Percentiles rank a stretch among this genome's conserved stretches.
Conservation (phyloP, 2,113 vertebrate species). For the Columba janthina region DNA sequence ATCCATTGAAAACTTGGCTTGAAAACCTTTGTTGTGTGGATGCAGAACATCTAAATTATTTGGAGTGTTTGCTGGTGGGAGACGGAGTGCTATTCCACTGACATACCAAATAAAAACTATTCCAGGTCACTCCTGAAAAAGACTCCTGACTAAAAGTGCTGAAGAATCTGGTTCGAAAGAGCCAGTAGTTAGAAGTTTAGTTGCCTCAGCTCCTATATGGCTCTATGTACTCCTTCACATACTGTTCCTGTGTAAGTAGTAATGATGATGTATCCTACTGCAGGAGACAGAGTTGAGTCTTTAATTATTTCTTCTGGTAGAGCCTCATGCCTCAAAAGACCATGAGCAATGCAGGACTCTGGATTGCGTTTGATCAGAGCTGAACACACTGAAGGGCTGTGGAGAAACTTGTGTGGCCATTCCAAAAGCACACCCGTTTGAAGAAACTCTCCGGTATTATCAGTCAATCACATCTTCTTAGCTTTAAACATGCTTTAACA, state of each 20-base stretch:
- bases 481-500: neutral
- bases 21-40: neutral
- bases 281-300: neutral
- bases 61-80: neutral
- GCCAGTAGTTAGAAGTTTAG: neutral
- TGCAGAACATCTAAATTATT: neutral
- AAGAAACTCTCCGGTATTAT: neutral
- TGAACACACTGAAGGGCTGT: neutral
- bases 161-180: neutral
- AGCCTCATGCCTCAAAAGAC: neutral
- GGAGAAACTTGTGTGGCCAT: neutral
- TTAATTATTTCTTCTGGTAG: neutral
- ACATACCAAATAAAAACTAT: neutral
- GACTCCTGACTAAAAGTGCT: neutral
- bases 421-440: neutral
- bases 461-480: neutral
- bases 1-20: neutral
- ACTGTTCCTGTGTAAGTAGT: neutral
- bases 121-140: neutral
- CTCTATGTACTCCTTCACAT: neutral
- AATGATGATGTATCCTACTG: neutral
- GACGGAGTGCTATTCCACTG: neutral
- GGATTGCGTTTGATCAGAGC: neutral
- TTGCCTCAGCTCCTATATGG: neutral
- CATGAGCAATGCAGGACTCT: neutral